These are phyloP conservation scores for Automeris io DNA, from an alignment of 2,888 invertebrate species.

Conservation along the genomic window DNA sequence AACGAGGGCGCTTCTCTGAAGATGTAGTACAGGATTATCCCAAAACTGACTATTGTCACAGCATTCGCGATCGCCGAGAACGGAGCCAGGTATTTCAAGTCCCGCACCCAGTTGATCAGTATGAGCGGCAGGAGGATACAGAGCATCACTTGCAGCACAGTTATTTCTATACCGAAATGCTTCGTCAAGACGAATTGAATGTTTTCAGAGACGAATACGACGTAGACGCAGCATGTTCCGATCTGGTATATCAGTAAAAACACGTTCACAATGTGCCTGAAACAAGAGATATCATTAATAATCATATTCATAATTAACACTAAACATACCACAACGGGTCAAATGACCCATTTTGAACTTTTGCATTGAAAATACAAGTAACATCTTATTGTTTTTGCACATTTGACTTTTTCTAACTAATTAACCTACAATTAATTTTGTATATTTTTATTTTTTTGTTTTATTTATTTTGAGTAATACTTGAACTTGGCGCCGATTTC, in stretches of 20 bases:
- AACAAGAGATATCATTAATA: slow-evolving; percentile 24
- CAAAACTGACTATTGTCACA: slow-evolving; percentile 85
- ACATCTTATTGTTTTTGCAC: too few relatives aligned
- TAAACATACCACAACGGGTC: too few relatives aligned
- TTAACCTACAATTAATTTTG: too few relatives aligned
- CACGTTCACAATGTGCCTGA: slow-evolving; percentile 83
- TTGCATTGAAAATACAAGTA: too few relatives aligned
- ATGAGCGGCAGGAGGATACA: slow-evolving; percentile 82
- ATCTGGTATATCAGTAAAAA: slow-evolving; percentile 93
- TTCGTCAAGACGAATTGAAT: slow-evolving; percentile 81
- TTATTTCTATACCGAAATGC: slow-evolving; percentile 61
- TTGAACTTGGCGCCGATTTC: too few relatives aligned
- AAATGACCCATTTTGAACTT: too few relatives aligned
- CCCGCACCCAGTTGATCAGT: slow-evolving; percentile 83
- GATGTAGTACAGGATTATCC: slow-evolving; percentile 85
- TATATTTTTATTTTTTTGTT: too few relatives aligned
- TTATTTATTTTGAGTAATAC: too few relatives aligned
- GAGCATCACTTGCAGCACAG: slow-evolving; percentile 79
- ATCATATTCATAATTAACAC: too few relatives aligned
- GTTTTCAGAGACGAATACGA: slow-evolving; percentile 94
- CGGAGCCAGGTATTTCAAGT: slow-evolving; percentile 87
- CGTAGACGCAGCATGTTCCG: slow-evolving; percentile 97
- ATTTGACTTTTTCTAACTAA: too few relatives aligned
- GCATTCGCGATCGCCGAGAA: slow-evolving; percentile 90
- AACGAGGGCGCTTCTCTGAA: slow-evolving; percentile 83